phyloP scores from a whole-genome alignment of 2,113 vertebrate species.

The Sander vitreus region DNA sequence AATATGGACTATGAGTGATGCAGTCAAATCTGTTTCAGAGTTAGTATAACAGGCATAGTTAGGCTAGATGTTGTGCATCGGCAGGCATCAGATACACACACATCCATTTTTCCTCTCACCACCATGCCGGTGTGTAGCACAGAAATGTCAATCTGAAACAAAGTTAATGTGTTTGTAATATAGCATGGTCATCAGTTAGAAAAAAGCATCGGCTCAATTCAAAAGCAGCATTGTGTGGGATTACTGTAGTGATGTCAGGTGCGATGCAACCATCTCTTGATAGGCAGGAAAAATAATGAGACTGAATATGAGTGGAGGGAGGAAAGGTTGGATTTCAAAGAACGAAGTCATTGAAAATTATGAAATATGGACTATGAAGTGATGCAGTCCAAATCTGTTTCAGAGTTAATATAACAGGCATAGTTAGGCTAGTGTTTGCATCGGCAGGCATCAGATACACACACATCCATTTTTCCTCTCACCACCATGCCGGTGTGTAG shows the following conservation, averaged over 20 bases:
- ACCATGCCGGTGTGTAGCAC: constrained; percentile 31
- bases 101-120: constrained; percentile 39
- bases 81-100: constrained; percentile 48
- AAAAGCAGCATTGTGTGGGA: constrained; percentile 57
- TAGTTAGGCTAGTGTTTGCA: constrained; percentile 16
- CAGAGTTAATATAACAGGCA: constrained; percentile 14
- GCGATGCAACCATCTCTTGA: constrained; percentile 20
- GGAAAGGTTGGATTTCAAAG: neutral
- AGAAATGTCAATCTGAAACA: constrained; percentile 56
- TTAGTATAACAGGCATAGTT: constrained; percentile 8
- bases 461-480: constrained; percentile 41
- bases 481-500: constrained; percentile 32
- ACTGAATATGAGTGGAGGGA: neutral
- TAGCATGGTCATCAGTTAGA: neutral
- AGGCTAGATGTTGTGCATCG: constrained; percentile 29
- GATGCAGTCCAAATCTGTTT: neutral
- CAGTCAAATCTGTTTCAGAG: neutral
- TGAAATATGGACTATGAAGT: constrained; percentile 29
- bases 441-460: constrained; percentile 48
- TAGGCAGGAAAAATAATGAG: neutral
- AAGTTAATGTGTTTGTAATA: constrained; percentile 51
- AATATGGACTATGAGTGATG: constrained; percentile 21
- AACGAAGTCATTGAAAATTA: neutral
- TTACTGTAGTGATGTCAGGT: constrained; percentile 28
- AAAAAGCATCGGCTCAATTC: constrained; percentile 40